Evolutionary conservation across 2,113 vertebrate genomes (phyloP).

Genomic region (Oncorhynchus keta): DNA sequence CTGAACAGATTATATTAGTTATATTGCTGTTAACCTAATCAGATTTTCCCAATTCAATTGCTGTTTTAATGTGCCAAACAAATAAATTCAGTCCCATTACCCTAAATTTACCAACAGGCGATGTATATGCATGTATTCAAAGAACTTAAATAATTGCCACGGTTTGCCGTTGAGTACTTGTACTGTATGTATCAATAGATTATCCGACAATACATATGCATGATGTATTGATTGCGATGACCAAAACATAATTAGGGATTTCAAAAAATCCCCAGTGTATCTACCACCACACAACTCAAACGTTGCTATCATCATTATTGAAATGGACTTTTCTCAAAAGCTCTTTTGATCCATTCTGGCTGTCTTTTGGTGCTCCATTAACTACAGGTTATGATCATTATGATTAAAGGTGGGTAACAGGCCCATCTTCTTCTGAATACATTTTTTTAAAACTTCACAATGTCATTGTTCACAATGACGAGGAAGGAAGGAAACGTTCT

Average conservation of each 20-base stretch:
- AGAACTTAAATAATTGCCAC: too few relatives aligned
- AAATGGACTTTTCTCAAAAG: neutral
- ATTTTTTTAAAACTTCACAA: constrained; percentile 51
- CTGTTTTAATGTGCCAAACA: too few relatives aligned
- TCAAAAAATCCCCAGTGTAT: constrained; percentile 42
- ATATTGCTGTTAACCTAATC: too few relatives aligned
- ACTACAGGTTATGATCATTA: constrained; percentile 60
- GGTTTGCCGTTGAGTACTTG: neutral
- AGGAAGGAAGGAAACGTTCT: constrained; percentile 38
- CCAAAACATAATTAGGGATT: constrained; percentile 53
- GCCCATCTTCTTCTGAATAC: constrained; percentile 37
- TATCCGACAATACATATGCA: constrained; percentile 25
- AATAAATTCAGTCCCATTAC: too few relatives aligned
- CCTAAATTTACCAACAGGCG: too few relatives aligned
- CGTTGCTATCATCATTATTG: constrained; percentile 60
- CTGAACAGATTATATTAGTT: too few relatives aligned
- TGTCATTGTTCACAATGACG: constrained; percentile 47
- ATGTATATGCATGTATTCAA: too few relatives aligned
- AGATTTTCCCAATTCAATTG: too few relatives aligned
- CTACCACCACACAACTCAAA: constrained; percentile 30
- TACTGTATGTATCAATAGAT: constrained; percentile 25
- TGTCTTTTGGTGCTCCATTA: constrained; percentile 66
- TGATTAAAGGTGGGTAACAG: constrained; percentile 63
- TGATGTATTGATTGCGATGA: constrained; percentile 62
- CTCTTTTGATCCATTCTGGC: constrained; percentile 49